Conservation (phyloP, 1,140 invertebrate species). For the Drosophila prosaltans region DNA sequence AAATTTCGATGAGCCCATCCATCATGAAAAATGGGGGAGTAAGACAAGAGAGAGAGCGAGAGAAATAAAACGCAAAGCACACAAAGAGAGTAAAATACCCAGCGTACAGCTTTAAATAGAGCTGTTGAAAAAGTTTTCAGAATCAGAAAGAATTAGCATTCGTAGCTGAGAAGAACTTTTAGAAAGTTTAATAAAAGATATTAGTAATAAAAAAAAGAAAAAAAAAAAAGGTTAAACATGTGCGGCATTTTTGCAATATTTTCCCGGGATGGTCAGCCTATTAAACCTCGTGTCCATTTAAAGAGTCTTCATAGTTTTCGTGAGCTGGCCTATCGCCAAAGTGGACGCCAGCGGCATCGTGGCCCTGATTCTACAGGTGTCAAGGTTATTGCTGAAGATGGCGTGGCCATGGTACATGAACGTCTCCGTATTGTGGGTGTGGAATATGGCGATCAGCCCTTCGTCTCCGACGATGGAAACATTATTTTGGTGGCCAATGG, state of each 20-base stretch:
- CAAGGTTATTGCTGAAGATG: conserved; percentile 56
- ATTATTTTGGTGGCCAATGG: conserved; percentile 75
- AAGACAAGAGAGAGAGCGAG: too few species aligned
- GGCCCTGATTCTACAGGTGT: conserved; percentile 82
- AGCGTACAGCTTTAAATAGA: too few species aligned
- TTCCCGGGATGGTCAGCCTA: conserved; percentile 56
- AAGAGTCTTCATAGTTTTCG: conserved; percentile 62
- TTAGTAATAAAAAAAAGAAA: background rate
- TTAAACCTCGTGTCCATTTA: conserved; percentile 38
- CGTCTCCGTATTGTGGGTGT: conserved; percentile 72
- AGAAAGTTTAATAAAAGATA: background rate
- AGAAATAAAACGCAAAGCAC: too few species aligned
- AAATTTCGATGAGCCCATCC: too few species aligned
- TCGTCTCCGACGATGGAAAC: conserved; percentile 66
- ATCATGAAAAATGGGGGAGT: too few species aligned
- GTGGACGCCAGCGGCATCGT: conserved; percentile 79
- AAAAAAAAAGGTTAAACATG: conserved; percentile 48
- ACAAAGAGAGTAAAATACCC: too few species aligned
- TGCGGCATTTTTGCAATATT: conserved; percentile 83
- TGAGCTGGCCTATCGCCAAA: conserved; percentile 78
- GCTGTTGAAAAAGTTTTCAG: too few species aligned
- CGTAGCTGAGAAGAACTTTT: background rate
- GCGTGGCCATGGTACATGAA: conserved; percentile 79
- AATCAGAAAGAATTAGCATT: background rate
- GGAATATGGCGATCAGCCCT: conserved; percentile 71